Percentiles rank a stretch among this genome's conserved stretches.
phyloP scores from a whole-genome alignment of 2,797 vertebrate species.

The Chiloscyllium punctatum region DNA sequence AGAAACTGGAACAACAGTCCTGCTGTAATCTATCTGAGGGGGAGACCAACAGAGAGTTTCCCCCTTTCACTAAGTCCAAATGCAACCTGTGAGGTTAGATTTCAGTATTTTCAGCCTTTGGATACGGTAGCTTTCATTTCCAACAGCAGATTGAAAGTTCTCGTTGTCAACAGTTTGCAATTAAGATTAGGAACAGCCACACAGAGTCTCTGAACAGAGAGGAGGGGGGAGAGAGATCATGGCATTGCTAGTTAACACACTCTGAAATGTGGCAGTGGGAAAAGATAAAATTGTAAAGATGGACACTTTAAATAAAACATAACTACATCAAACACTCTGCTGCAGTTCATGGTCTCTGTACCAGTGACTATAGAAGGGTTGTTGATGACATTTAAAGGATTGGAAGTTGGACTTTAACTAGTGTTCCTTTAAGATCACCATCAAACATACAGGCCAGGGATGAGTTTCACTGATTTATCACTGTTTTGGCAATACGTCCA shows the following conservation, averaged over 20 bases:
- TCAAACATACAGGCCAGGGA: background rate
- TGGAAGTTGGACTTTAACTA: background rate
- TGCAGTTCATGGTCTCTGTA: background rate
- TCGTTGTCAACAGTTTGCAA: background rate
- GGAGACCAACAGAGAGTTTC: background rate
- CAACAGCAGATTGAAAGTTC: background rate
- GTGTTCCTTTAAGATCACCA: background rate
- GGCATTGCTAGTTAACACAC: background rate
- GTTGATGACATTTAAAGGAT: background rate
- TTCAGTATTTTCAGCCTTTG: background rate
- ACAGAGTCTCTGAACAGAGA: background rate
- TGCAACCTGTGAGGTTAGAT: background rate
- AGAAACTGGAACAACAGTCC: background rate
- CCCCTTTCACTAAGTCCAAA: background rate
- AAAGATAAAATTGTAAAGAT: background rate
- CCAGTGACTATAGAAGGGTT: background rate
- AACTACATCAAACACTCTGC: background rate
- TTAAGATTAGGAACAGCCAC: background rate
- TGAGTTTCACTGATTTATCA: background rate
- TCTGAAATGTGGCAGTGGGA: background rate
- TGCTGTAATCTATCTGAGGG: background rate
- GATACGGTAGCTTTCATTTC: background rate
- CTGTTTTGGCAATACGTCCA: background rate
- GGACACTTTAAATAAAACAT: background rate
- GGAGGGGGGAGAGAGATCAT: background rate